Percentiles rank a stretch among this genome's conserved stretches.
Evolutionary conservation across 2,797 vertebrate species (phyloP).

Genomic region (Eremophila alpestris): DNA sequence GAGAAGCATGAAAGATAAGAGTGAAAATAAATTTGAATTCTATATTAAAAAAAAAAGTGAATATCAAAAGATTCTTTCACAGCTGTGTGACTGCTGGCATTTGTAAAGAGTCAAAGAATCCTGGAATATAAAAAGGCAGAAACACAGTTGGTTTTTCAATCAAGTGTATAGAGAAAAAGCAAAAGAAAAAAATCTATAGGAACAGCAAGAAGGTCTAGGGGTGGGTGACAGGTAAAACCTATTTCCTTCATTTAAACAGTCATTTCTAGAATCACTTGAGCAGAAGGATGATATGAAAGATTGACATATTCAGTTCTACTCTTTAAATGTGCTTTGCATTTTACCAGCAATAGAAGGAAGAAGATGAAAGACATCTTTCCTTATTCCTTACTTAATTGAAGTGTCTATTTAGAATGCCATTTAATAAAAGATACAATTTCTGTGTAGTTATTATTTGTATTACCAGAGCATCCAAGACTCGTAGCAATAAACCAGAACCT

Average conservation of each 20-base stretch:
- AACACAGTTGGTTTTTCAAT: constrained; percentile 38
- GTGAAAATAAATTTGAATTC: constrained; percentile 70
- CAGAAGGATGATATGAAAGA: constrained; percentile 46
- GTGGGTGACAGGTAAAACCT: constrained; percentile 54
- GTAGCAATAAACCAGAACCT: background rate
- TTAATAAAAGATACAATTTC: background rate
- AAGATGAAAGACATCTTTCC: constrained; percentile 41
- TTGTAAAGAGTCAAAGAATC: constrained; percentile 61
- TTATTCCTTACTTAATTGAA: constrained; percentile 30
- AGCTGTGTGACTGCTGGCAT: constrained; percentile 64
- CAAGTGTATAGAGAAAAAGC: constrained; percentile 4
- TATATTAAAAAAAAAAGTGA: constrained; percentile 59
- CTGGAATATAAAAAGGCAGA: constrained; percentile 58
- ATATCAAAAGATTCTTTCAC: constrained; percentile 66
- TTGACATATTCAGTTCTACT: constrained; percentile 11
- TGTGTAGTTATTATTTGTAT: background rate
- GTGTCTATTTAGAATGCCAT: constrained; percentile 7
- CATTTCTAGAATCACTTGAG: constrained; percentile 52
- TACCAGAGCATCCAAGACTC: background rate
- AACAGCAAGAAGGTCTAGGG: constrained; percentile 53
- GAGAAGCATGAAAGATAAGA: constrained; percentile 63
- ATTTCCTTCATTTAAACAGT: constrained; percentile 56
- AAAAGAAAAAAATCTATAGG: constrained; percentile 27
- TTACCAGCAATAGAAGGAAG: background rate
- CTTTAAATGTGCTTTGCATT: constrained; percentile 32